Evolutionary conservation across 1,140 invertebrate species (phyloP), one percentile per base, ranked within the genome.

Genomic region (Harpegnathos saltator): DNA sequence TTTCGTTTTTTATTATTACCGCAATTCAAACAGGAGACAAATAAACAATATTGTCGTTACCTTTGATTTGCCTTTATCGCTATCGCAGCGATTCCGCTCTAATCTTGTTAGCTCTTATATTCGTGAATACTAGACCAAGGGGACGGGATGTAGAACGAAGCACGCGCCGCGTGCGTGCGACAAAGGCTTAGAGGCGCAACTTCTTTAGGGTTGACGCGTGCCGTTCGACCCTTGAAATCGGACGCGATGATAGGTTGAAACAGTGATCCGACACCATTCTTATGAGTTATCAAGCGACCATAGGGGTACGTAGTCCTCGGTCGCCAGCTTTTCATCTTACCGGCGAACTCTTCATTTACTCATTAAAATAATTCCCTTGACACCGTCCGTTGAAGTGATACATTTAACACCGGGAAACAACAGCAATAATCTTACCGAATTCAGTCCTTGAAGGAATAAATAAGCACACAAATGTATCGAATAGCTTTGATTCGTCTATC

Each of bases 231-330:
- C 71, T 59, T 91, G 90, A 91, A 90, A 91, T 90, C 83, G 82
- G 90, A 91, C 38, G 85, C 87, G 87, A 91, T 86, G 89, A 90
- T 90, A 89, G 84, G 86, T 82, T 91, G 85, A 90, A 89, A 91
- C 83, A 52, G 66, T 85, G 89, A 91, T 90, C 88, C 87, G 74
- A 61, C 83, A 75, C 54, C 83, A 61, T 86, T 77, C 77, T 54
- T 82, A 72, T 44, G 68, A 85, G 84, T 89, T 91, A 91, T 90
- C 85, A 78, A 80, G 84, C 66, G 56, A 82, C 54, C 66, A 66
- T 56, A 26, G 81, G 52, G 78, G 72, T 22, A 7, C 5, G 17
- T 59, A 38, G 33, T 62, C 22, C 29, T 82, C 63, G 66, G 38
- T 66, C 72, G 52, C 61, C 61, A 58, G 62, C 68, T 74, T 83